Percentiles rank a stretch among this genome's conserved stretches.
These are phyloP conservation scores for Eciton burchellii DNA, from an alignment of 1,140 invertebrate species.

Conservation along the genomic window DNA sequence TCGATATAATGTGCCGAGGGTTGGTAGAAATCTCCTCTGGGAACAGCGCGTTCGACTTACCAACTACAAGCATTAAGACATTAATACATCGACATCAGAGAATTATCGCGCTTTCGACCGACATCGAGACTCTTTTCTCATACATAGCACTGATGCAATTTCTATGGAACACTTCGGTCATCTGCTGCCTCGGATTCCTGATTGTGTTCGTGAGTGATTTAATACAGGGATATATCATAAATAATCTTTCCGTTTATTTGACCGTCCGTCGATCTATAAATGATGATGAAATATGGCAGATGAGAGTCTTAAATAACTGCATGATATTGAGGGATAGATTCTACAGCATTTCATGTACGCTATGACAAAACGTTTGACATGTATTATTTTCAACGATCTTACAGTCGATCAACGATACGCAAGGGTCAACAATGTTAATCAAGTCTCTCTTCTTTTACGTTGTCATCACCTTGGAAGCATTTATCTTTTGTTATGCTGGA, in stretches of 20 bases:
- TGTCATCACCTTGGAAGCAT: constrained; percentile 60
- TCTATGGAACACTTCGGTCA: constrained; percentile 49
- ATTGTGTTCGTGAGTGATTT: constrained; percentile 40
- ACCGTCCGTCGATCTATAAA: neutral
- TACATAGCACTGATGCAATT: constrained; percentile 59
- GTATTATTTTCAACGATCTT: constrained; percentile 12
- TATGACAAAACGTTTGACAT: neutral
- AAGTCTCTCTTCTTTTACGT: constrained; percentile 56
- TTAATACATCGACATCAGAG: constrained; percentile 52
- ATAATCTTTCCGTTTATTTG: neutral
- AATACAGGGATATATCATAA: neutral
- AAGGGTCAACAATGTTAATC: constrained; percentile 5
- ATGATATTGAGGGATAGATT: neutral
- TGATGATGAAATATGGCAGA: neutral
- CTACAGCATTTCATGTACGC: neutral
- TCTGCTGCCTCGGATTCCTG: constrained; percentile 52
- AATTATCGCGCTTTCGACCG: constrained; percentile 39
- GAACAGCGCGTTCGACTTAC: constrained; percentile 8
- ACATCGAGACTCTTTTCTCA: constrained; percentile 52
- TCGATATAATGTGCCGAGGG: constrained; percentile 54
- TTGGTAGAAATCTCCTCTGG: constrained; percentile 50
- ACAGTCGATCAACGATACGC: constrained; percentile 29
- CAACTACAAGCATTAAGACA: neutral
- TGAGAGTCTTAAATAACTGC: constrained; percentile 7
- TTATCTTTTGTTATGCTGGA: constrained; percentile 66